Evolutionary conservation across 2,888 invertebrate genomes (phyloP), one percentile per base, ranked within the genome.

Genomic region (Drosophila incognita): DNA sequence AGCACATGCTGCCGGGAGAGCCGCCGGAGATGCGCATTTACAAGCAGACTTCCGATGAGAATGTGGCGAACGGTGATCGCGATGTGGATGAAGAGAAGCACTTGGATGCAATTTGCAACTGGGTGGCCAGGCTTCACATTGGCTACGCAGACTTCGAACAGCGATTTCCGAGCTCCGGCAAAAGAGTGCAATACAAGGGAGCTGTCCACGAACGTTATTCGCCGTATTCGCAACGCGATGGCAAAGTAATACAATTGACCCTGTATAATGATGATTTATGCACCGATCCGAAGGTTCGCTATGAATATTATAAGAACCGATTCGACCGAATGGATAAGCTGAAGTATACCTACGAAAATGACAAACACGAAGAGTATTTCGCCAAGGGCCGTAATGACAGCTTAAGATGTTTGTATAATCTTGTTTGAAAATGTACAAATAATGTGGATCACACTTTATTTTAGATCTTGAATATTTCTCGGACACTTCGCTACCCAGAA

Each of bases 141-240:
- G 62, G 94, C 0, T 67, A 89, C 72, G 66, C 91, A 94, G 96
- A 95, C 66, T 96, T 94, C 74, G 95, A 95, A 68, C 94, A 94
- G 76, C 94, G 97, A 13, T 98, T 96, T 92, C 97, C 97, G 0
- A 95, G 95, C 29, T 95, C 95, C 33, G 95, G 95, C 52, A 96
- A 95, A 91, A 94, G 93, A 4, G 93, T 95, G 2, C 94, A 95
- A 76, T 98, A 96, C 91, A 97, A 96, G 91, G 95, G 96, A 80
- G 95, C 96, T 0, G 93, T 96, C 46, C 94, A 97, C 10, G 97
- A 98, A 91, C 95, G 96, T 76, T 98, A 95, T 92, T 95, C 97
- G 0, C 96, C 96, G 0, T 98, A 97, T 84, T 94, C 95, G 0
- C 95, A 96, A 86, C 93, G 93, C 0, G 96, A 97, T 91, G 98